Conservation (phyloP, 2,888 invertebrate species). For the Metopia argyrocephala region DNA sequence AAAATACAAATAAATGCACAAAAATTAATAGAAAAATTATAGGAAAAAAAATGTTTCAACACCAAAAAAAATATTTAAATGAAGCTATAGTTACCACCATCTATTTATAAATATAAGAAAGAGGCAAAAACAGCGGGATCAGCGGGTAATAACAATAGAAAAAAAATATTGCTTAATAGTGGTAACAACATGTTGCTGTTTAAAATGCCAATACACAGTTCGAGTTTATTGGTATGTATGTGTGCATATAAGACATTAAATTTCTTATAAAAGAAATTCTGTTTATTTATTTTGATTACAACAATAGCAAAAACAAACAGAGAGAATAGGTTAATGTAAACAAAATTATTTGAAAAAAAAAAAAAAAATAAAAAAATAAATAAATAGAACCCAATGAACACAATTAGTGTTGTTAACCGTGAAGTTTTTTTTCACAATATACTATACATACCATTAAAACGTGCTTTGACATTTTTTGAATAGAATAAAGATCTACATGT, state of each 20-base stretch:
- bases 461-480: too few relatives aligned
- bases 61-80: slow-evolving; percentile 12
- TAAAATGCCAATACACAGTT: background rate
- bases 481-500: too few relatives aligned
- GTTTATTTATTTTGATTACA: slow-evolving; percentile 2
- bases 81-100: slow-evolving; percentile 37
- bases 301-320: slow-evolving; percentile 11
- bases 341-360: slow-evolving; percentile 21
- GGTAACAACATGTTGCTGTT: slow-evolving; percentile 38
- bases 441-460: too few relatives aligned
- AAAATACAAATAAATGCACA: too few relatives aligned
- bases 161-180: background rate
- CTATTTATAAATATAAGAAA: background rate
- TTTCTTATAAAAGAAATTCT: slow-evolving; percentile 3
- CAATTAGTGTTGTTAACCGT: background rate
- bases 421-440: background rate
- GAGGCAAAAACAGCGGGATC: background rate
- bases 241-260: background rate
- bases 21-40: too few relatives aligned
- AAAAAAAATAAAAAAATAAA: background rate
- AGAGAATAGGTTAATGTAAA: slow-evolving; percentile 30
- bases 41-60: background rate
- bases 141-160: background rate
- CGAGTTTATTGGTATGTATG: background rate
- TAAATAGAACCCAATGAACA: background rate